phyloP scores from a whole-genome alignment of 2,888 invertebrate genomes.

The Plebejus argus region DNA sequence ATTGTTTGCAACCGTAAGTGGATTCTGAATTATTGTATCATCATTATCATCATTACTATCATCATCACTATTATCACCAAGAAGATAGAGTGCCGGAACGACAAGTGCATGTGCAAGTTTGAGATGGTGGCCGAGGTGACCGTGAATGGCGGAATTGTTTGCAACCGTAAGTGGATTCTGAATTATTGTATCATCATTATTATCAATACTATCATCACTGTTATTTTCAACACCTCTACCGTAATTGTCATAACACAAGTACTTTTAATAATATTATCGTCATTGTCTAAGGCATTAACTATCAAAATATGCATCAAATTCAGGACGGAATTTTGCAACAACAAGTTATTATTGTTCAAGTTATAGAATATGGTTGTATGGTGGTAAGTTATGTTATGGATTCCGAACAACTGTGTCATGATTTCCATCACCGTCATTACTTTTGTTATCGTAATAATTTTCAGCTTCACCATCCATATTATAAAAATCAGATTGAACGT shows the following conservation, averaged over 20 bases:
- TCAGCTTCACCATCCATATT: too few species aligned
- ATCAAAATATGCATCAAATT: too few species aligned
- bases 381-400: too few species aligned
- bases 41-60: not conserved
- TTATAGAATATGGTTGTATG: too few species aligned
- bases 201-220: not conserved
- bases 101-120: conserved; percentile 88
- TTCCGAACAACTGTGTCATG: too few species aligned
- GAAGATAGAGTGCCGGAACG: conserved; percentile 90
- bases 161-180: conserved; percentile 83
- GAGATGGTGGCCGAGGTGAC: conserved; percentile 87
- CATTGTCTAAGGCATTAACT: too few species aligned
- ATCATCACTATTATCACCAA: not conserved
- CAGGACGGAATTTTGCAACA: too few species aligned
- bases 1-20: conserved; percentile 88
- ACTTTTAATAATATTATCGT: too few species aligned
- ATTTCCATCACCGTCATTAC: too few species aligned
- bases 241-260: too few species aligned
- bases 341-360: too few species aligned
- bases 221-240: not conserved
- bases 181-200: not conserved
- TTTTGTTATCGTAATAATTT: too few species aligned
- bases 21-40: not conserved
- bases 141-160: conserved; percentile 86
- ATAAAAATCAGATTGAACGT: not conserved